Evolutionary conservation across 2,888 invertebrate genomes (phyloP), one percentile per base, ranked within the genome.

Genomic region (Macrophya annulata): DNA sequence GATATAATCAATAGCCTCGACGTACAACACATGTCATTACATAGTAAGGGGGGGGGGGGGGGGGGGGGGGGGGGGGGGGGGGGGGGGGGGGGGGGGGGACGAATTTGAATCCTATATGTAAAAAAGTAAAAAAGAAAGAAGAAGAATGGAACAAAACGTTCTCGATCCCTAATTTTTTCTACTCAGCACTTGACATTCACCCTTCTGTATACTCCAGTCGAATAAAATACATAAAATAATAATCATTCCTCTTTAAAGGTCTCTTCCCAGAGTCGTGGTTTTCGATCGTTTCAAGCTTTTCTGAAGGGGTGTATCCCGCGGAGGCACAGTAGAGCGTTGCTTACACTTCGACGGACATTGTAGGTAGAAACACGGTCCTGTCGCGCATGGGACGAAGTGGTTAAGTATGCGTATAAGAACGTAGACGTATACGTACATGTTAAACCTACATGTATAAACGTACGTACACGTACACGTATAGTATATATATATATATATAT

Each of bases 1-100:
- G 81, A 85, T 84, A 85, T 21, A 59, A 62, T 71, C 83, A 76
- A 59, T 84, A 45, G 45, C 62, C 84, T 71, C 48, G 84, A 79
- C 72, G 74, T n/a, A 21, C 31, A 9, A 48, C 6, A 55, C 48
- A 48, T 37, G 51, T 37, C 21, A 76, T 77, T 84, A 71, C 79
- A 68, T 17, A 51, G 77, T 31, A 8, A 55, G 6, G 17, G 76
- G 55, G 51, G n/a, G n/a, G 6, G 17, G 76, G 55, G 51, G 6
- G 17, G 76, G 55, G 51, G 6, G 17, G 76, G 55, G 51, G 6
- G 17, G 76, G 55, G 51, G 6, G 17, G 76, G 55, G 51, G 6
- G 17, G 76, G 55, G 51, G 6, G 17, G 76, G 55, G 51, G 6
- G 17, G 76, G 55, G 51, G 6, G 17, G 76, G 55, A 31, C 31